phyloP scores from a whole-genome alignment of 2,888 invertebrate genomes.

The Yponomeuta plumbellus region DNA sequence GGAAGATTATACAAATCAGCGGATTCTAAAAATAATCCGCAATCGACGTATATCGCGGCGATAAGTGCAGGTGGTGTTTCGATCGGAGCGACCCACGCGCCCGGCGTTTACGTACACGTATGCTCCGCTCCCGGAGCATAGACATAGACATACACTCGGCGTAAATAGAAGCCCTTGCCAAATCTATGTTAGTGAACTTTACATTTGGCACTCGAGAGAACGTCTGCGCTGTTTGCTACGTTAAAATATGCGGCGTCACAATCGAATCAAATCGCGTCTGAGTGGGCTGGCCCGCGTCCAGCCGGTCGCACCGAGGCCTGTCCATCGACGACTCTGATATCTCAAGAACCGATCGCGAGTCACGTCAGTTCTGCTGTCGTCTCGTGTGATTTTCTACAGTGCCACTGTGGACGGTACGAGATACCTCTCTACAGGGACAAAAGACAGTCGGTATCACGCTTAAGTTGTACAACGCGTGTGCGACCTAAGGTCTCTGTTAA shows the following conservation, averaged over 20 bases:
- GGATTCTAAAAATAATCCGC: too few species aligned
- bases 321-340: conserved; percentile 16
- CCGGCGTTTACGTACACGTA: conserved; percentile 2
- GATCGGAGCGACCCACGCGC: not conserved
- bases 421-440: too few species aligned
- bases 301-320: conserved; percentile 24
- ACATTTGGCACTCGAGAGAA: conserved; percentile 68
- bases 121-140: conserved; percentile 38
- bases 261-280: conserved; percentile 62
- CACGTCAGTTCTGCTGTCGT: not conserved
- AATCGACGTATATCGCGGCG: too few species aligned
- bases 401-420: too few species aligned
- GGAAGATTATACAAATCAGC: too few species aligned
- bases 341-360: conserved; percentile 4
- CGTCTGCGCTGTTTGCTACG: conserved; percentile 69
- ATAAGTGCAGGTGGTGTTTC: not conserved
- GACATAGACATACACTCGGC: conserved; percentile 52
- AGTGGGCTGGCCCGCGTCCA: conserved; percentile 61
- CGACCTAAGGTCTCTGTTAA: conserved; percentile 22
- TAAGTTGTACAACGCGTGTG: too few species aligned
- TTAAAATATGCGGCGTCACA: conserved; percentile 74
- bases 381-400: too few species aligned
- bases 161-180: conserved; percentile 67
- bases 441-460: too few species aligned
- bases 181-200: conserved; percentile 74